Evolutionary conservation across 2,888 invertebrate genomes (phyloP).

Genomic region (Leptopilina drosophilae): DNA sequence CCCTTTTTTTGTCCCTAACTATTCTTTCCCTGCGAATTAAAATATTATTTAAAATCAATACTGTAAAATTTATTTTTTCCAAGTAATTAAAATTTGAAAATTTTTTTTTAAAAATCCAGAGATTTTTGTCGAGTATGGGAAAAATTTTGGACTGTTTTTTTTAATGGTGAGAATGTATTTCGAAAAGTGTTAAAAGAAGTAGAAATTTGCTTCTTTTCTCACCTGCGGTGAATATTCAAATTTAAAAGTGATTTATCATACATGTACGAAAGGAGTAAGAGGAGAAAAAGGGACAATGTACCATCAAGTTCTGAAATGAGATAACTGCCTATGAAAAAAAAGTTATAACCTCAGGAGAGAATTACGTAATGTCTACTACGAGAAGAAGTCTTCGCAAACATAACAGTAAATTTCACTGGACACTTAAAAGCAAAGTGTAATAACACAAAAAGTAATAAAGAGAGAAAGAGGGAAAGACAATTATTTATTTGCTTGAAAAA

Average conservation of each 20-base stretch:
- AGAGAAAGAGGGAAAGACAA: background rate
- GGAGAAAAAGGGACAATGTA: background rate
- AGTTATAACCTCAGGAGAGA: background rate
- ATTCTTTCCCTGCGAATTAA: too few species aligned
- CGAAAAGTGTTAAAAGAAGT: too few species aligned
- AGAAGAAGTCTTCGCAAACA: slow-evolving; percentile 6
- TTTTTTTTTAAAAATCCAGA: too few species aligned
- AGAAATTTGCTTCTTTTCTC: too few species aligned
- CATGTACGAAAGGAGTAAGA: background rate
- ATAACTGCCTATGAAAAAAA: background rate
- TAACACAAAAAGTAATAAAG: slow-evolving; percentile 26
- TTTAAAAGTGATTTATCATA: background rate
- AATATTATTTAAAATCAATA: too few species aligned
- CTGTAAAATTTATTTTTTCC: too few species aligned
- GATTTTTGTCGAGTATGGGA: too few species aligned
- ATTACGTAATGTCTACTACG: slow-evolving; percentile 12
- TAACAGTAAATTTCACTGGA: slow-evolving; percentile 38
- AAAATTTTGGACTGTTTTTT: too few species aligned
- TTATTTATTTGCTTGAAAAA: too few species aligned
- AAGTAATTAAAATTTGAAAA: too few species aligned
- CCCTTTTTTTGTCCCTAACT: too few species aligned
- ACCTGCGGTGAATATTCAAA: background rate
- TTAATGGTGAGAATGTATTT: too few species aligned
- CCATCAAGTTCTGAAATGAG: background rate
- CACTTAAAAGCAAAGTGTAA: slow-evolving; percentile 12